Conservation (phyloP, 2,113 vertebrate genomes). For the Aphelocoma coerulescens region DNA sequence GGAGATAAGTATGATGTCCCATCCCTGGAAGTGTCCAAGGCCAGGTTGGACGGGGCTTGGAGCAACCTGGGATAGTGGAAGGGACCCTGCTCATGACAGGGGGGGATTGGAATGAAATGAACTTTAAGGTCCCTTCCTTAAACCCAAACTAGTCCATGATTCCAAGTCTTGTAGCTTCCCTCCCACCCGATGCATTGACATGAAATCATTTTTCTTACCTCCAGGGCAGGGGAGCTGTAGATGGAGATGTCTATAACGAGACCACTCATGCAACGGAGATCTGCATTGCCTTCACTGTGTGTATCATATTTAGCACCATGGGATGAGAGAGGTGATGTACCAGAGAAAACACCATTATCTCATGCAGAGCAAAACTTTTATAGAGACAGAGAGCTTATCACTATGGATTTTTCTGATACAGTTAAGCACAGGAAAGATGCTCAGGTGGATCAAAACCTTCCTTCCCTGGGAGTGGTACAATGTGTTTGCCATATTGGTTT, state of each 20-base stretch:
- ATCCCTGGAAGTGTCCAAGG: not conserved
- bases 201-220: not conserved
- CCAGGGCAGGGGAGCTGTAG: not conserved
- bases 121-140: not conserved
- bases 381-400: not conserved
- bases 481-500: not conserved
- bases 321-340: not conserved
- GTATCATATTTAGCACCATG: not conserved
- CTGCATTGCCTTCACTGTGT: not conserved
- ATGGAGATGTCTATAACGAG: not conserved
- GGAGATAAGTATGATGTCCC: not conserved
- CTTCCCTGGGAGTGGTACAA: not conserved
- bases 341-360: not conserved
- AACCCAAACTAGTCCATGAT: not conserved
- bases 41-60: fast-evolving
- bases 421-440: not conserved
- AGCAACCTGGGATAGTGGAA: not conserved
- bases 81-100: not conserved
- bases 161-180: not conserved
- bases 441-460: not conserved
- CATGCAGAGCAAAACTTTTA: not conserved
- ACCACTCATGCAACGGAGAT: not conserved
- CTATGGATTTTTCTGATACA: not conserved
- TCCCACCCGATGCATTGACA: not conserved
- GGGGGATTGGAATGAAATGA: not conserved